Evolutionary conservation across 2,888 invertebrate genomes (phyloP).

Genomic region (Chouioia cunea): DNA sequence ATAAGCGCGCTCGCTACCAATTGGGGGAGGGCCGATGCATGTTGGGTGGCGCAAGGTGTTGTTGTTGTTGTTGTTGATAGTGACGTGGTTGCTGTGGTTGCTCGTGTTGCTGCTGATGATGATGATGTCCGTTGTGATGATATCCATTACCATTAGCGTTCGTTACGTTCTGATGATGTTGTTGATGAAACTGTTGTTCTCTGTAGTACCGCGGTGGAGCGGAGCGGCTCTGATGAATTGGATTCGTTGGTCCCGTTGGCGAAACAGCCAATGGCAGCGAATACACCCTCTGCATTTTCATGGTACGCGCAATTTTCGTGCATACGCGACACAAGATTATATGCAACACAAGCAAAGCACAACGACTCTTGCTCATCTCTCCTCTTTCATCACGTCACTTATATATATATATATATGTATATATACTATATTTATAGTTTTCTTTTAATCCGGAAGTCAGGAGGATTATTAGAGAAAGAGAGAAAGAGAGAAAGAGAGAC

Average conservation of each 20-base stretch:
- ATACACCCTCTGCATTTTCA: slow-evolving; percentile 67
- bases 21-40: slow-evolving; percentile 65
- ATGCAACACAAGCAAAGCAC: slow-evolving; percentile 68
- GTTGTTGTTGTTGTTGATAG: slow-evolving; percentile 48
- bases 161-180: slow-evolving; percentile 54
- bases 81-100: slow-evolving; percentile 50
- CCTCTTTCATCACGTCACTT: no score
- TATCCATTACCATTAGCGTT: slow-evolving; percentile 39
- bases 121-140: slow-evolving; percentile 54
- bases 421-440: no score
- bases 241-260: slow-evolving; percentile 61
- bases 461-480: not conserved
- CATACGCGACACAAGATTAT: slow-evolving; percentile 51
- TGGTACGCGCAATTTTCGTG: not conserved
- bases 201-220: slow-evolving; percentile 61
- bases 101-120: slow-evolving; percentile 49
- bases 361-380: slow-evolving; percentile 47
- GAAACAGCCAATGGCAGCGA: slow-evolving; percentile 69
- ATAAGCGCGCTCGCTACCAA: slow-evolving; percentile 58
- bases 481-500: slow-evolving; percentile 23
- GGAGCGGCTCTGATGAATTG: slow-evolving; percentile 46
- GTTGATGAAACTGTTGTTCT: slow-evolving; percentile 62
- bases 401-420: no score
- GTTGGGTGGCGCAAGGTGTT: slow-evolving; percentile 58
- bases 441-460: no score